Conservation (phyloP, 2,797 vertebrate species). For the Threskiornis aethiopicus region DNA sequence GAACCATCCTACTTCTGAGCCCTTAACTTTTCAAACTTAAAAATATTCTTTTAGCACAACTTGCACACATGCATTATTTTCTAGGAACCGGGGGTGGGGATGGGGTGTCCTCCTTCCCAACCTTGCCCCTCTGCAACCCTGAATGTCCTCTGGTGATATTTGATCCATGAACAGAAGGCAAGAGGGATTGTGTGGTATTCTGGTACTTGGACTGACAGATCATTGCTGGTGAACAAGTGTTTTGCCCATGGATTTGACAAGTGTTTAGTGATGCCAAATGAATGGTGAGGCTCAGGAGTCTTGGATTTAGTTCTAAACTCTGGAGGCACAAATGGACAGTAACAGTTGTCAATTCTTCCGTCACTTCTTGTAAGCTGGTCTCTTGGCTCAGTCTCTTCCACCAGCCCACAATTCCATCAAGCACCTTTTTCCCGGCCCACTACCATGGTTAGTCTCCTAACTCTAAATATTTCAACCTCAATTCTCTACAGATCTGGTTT, state of each 20-base stretch:
- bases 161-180: neutral
- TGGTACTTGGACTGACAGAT: neutral
- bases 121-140: neutral
- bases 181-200: neutral
- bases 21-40: neutral
- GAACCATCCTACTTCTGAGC: neutral
- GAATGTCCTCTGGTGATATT: neutral
- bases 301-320: neutral
- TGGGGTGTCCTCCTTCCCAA: fast-evolving
- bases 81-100: neutral
- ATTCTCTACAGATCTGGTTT: neutral
- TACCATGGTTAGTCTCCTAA: neutral
- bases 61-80: neutral
- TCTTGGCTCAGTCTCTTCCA: neutral
- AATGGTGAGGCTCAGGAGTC: neutral
- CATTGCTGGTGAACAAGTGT: neutral
- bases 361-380: neutral
- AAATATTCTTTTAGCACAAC: neutral
- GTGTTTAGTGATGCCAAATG: neutral
- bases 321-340: neutral
- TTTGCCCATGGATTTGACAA: neutral
- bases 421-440: neutral
- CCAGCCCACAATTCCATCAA: neutral
- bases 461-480: neutral
- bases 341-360: neutral